phyloP scores from a whole-genome alignment of 2,888 invertebrate genomes.

The Beris chalybata region DNA sequence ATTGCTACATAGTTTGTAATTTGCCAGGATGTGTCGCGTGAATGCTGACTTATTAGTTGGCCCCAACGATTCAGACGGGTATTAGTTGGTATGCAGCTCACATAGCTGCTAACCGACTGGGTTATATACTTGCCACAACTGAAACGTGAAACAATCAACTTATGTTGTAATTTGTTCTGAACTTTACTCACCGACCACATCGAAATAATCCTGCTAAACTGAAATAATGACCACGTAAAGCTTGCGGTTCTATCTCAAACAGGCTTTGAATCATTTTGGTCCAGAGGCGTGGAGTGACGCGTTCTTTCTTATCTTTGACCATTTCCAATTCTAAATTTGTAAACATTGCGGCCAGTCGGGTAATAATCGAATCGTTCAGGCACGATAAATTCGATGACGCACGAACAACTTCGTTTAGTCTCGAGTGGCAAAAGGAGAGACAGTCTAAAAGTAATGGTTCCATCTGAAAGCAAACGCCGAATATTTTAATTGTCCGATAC shows the following conservation, averaged over 20 bases:
- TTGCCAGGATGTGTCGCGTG: constrained; percentile 77
- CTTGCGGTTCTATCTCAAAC: constrained; percentile 74
- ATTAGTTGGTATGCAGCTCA: constrained; percentile 72
- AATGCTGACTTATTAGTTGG: constrained; percentile 70
- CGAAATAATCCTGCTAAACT: constrained; percentile 77
- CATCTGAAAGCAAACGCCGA: constrained; percentile 65
- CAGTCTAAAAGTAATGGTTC: constrained; percentile 85
- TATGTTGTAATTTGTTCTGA: no score
- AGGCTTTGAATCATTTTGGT: constrained; percentile 80
- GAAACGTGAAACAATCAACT: constrained; percentile 11
- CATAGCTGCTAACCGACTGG: constrained; percentile 67
- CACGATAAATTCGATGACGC: constrained; percentile 86
- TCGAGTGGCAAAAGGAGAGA: constrained; percentile 79
- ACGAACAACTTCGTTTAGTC: constrained; percentile 84
- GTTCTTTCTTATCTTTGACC: constrained; percentile 84
- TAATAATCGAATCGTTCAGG: constrained; percentile 76
- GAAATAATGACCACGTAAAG: constrained; percentile 76
- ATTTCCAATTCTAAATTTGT: constrained; percentile 84
- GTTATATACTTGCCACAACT: constrained; percentile 75
- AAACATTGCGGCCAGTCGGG: constrained; percentile 82
- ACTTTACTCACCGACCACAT: constrained; percentile 61
- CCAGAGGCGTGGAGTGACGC: constrained; percentile 81
- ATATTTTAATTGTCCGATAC: constrained; percentile 12
- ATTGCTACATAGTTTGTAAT: constrained; percentile 77
- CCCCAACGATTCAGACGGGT: constrained; percentile 76